These are phyloP conservation scores for Chaetorhynchus papuensis DNA, from an alignment of 2,113 vertebrate species.

Conservation along the genomic window DNA sequence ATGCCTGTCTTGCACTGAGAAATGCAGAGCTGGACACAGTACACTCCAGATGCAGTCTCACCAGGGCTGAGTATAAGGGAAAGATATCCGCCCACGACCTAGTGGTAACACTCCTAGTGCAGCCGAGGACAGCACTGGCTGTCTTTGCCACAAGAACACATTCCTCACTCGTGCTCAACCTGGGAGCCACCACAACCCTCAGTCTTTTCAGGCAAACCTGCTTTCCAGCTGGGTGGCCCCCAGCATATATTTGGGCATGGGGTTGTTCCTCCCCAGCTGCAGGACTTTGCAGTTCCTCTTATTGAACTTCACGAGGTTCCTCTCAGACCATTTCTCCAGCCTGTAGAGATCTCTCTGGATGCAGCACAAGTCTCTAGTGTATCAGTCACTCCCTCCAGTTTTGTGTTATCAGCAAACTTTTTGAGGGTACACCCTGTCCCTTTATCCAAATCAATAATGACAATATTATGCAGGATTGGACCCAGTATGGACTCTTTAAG, in stretches of 20 bases:
- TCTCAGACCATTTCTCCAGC: background rate
- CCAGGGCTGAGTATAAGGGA: background rate
- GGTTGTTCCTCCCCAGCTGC: background rate
- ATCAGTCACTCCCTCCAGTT: background rate
- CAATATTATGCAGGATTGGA: background rate
- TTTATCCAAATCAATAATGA: background rate
- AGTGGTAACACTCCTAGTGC: rapidly evolving
- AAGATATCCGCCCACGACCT: background rate
- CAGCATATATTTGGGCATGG: background rate
- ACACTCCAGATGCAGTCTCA: background rate
- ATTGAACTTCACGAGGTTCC: background rate
- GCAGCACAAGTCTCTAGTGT: background rate
- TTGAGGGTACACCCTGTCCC: background rate
- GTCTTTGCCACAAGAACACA: background rate
- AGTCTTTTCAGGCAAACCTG: background rate
- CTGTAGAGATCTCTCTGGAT: background rate
- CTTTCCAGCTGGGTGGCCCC: background rate
- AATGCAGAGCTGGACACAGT: background rate
- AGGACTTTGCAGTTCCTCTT: background rate
- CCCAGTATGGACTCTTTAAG: background rate
- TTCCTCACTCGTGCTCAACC: rapidly evolving
- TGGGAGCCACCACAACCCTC: background rate
- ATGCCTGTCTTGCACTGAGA: background rate
- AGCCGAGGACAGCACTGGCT: background rate
- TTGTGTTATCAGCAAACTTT: background rate